Evolutionary conservation across 2,797 vertebrate species (phyloP).

Genomic region (Chaunax sp.): DNA sequence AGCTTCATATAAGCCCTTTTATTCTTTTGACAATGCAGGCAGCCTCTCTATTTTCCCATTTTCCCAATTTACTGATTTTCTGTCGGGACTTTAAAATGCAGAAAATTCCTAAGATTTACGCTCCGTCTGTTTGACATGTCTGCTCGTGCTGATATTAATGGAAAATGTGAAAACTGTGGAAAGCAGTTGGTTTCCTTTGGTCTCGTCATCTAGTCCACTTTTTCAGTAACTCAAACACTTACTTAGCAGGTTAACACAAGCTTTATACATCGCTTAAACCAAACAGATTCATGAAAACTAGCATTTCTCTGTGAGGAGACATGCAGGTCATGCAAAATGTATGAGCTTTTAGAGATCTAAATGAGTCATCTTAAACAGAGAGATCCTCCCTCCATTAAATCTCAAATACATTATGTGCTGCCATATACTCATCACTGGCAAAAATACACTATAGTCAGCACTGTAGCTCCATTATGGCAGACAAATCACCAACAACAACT

Average conservation of each 20-base stretch:
- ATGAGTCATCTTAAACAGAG: constrained; percentile 52
- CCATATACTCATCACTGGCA: constrained; percentile 22
- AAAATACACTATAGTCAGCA: constrained; percentile 45
- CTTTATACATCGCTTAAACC: constrained; percentile 26
- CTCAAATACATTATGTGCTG: constrained; percentile 47
- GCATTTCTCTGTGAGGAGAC: constrained; percentile 9
- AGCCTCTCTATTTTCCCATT: no score
- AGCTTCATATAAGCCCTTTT: no score
- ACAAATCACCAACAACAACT: constrained; percentile 13
- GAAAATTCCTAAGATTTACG: no score
- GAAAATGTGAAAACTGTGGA: no score
- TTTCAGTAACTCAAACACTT: not conserved
- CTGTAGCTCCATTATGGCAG: constrained; percentile 54
- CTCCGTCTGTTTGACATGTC: no score
- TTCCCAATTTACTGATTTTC: no score
- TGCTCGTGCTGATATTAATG: no score
- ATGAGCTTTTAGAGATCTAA: constrained; percentile 39
- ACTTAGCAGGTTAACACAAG: constrained; percentile 21
- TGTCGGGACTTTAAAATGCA: no score
- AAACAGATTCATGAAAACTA: constrained; percentile 29
- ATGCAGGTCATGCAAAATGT: constrained; percentile 52
- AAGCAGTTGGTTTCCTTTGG: no score
- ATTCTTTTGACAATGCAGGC: no score
- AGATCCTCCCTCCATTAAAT: constrained; percentile 50
- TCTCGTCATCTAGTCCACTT: no score